Percentiles rank a stretch among this genome's conserved stretches.
Evolutionary conservation across 2,797 vertebrate genomes (phyloP).

Genomic region (Smutsia gigantea): DNA sequence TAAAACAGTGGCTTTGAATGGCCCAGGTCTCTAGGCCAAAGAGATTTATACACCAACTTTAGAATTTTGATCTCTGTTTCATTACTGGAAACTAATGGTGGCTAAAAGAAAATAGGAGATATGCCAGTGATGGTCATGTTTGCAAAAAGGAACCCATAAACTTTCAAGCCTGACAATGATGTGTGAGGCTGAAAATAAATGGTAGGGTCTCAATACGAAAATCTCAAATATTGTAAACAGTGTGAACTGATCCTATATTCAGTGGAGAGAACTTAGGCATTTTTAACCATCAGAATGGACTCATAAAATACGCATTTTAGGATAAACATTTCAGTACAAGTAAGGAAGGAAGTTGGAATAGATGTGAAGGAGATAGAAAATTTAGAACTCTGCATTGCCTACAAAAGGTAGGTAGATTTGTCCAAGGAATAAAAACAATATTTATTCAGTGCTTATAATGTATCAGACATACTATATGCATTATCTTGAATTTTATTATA

Average conservation of each 20-base stretch:
- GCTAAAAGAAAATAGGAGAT: background rate
- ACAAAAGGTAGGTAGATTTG: background rate
- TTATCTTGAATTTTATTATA: background rate
- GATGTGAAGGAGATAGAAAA: background rate
- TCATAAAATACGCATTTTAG: background rate
- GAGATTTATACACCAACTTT: background rate
- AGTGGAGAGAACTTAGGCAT: background rate
- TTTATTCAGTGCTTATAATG: background rate
- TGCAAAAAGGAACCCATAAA: background rate
- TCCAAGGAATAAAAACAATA: background rate
- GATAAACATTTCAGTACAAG: background rate
- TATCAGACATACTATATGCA: background rate
- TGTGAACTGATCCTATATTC: background rate
- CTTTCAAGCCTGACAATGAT: background rate
- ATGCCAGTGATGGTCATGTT: background rate
- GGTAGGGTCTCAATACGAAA: background rate
- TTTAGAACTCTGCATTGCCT: background rate
- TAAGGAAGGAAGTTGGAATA: background rate
- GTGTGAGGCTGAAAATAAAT: background rate
- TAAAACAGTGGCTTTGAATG: background rate
- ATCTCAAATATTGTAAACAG: background rate
- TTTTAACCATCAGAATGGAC: background rate
- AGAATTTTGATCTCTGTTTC: background rate
- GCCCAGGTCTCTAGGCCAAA: background rate
- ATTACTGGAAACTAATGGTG: background rate